Evolutionary conservation across 1,140 invertebrate genomes (phyloP).

Genomic region (Kradibia gibbosae): DNA sequence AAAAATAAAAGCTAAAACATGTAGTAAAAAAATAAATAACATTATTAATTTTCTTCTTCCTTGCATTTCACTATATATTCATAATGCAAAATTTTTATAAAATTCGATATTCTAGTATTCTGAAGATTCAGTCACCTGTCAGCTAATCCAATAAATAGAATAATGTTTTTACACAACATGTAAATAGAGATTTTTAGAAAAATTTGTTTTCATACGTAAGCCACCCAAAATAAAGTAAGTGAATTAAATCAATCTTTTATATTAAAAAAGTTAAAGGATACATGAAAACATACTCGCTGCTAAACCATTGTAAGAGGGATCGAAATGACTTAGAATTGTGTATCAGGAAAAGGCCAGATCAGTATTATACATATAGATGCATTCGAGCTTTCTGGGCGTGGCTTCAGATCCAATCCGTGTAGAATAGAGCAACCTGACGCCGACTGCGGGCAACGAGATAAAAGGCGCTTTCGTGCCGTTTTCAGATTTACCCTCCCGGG

Average conservation of each 20-base stretch:
- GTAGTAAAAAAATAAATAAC: no score
- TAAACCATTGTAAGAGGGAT: not conserved
- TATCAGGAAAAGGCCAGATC: slow-evolving; percentile 35
- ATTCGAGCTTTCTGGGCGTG: slow-evolving; percentile 39
- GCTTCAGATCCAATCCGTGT: slow-evolving; percentile 12
- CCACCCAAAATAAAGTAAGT: not conserved
- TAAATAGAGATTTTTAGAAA: no score
- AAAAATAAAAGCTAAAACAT: no score
- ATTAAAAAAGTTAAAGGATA: not conserved
- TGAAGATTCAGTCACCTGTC: no score
- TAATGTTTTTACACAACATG: no score
- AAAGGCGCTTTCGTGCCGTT: slow-evolving; percentile 36
- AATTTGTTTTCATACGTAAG: no score
- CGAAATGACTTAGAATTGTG: not conserved
- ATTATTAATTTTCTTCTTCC: no score
- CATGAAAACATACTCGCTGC: slow-evolving; percentile 13
- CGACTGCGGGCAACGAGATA: slow-evolving; percentile 54
- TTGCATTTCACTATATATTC: no score
- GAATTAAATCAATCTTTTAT: not conserved
- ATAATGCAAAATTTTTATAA: no score
- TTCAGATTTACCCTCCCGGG: slow-evolving; percentile 12
- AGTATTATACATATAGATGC: slow-evolving; percentile 5
- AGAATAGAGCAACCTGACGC: slow-evolving; percentile 23
- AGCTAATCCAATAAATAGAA: no score
- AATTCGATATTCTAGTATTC: no score